Percentiles rank a stretch among this genome's conserved stretches.
phyloP scores from a whole-genome alignment of 2,113 vertebrate species.

The Rhinogobius similis region DNA sequence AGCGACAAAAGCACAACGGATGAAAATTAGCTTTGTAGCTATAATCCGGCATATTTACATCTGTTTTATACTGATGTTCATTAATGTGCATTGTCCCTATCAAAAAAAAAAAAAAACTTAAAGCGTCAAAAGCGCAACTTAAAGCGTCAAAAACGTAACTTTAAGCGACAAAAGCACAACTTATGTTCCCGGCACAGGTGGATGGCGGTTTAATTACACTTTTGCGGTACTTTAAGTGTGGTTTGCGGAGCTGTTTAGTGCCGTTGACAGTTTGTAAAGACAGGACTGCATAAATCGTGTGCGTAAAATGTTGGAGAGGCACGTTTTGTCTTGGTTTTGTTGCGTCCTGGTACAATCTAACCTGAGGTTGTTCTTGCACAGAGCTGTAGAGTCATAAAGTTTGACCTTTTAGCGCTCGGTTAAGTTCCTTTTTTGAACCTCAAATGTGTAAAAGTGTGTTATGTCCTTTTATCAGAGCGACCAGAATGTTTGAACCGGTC shows the following conservation, averaged over 20 bases:
- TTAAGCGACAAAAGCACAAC: no score
- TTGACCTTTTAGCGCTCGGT: not conserved
- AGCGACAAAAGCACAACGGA: no score
- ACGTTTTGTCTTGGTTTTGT: not conserved
- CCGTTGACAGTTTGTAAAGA: not conserved
- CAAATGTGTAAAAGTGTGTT: not conserved
- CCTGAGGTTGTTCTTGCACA: not conserved
- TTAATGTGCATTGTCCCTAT: no score
- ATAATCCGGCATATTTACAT: no score
- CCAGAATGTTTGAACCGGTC: not conserved
- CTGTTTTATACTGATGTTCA: no score
- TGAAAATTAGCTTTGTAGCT: no score
- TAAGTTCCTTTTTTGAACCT: not conserved
- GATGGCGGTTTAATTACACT: not conserved
- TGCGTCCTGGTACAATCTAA: not conserved
- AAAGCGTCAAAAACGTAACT: no score
- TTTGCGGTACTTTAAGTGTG: not conserved
- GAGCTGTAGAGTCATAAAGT: not conserved
- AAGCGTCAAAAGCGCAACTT: no score
- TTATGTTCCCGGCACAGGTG: constrained; percentile 49
- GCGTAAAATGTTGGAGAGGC: not conserved
- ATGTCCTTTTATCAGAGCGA: not conserved
- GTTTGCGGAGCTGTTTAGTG: not conserved
- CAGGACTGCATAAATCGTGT: not conserved
- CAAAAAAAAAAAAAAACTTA: no score